Evolutionary conservation across 2,113 vertebrate genomes (phyloP).

Genomic region (Saccopteryx bilineata): DNA sequence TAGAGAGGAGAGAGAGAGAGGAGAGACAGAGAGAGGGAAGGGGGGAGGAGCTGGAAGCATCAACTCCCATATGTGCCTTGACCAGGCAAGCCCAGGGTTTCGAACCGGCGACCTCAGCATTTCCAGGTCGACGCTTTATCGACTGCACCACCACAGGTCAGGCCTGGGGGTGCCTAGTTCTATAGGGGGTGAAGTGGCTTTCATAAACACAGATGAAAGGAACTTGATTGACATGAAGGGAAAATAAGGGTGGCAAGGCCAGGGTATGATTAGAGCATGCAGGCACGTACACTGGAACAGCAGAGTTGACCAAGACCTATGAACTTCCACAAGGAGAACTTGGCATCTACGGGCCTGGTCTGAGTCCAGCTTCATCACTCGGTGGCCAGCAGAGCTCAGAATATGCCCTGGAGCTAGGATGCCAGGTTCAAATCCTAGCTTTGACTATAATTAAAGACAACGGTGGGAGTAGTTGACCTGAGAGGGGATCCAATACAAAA

Average conservation of each 20-base stretch:
- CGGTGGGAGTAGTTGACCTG: too few species aligned
- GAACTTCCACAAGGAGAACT: background rate
- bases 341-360: background rate
- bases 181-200: background rate
- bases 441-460: background rate
- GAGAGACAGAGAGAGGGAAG: too few species aligned
- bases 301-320: background rate
- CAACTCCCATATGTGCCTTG: too few species aligned
- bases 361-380: background rate
- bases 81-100: too few species aligned
- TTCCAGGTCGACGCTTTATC: too few species aligned
- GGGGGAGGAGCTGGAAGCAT: too few species aligned
- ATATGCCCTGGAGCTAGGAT: background rate
- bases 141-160: too few species aligned
- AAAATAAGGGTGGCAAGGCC: background rate
- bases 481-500: too few species aligned
- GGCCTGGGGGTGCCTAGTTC: too few species aligned
- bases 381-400: background rate
- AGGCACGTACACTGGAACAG: too few species aligned
- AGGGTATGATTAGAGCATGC: background rate
- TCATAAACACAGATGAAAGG: background rate
- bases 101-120: too few species aligned
- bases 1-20: too few species aligned
- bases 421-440: background rate
- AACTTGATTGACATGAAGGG: background rate